Evolutionary conservation across 2,797 vertebrate species (phyloP).

Genomic region (Glyptemys insculpta): DNA sequence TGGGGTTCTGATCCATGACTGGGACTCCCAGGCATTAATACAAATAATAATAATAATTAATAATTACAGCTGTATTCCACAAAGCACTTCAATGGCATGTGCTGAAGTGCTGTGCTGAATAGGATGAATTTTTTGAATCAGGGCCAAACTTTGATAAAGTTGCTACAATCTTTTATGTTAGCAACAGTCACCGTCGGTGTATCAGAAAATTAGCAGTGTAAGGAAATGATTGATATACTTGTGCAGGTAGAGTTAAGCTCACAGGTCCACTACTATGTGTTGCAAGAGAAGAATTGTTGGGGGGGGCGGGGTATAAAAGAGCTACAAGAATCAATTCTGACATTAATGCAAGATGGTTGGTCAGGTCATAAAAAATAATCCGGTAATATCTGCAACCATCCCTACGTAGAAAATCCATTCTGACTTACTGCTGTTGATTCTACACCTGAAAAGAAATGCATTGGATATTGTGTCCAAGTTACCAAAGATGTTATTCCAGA

Average conservation of each 20-base stretch:
- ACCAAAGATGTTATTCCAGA: neutral
- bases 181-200: neutral
- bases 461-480: neutral
- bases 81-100: accelerated
- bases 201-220: neutral
- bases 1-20: neutral
- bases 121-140: accelerated
- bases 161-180: neutral
- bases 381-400: neutral
- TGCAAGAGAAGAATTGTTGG: neutral
- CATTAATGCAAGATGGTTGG: neutral
- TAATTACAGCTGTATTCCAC: neutral
- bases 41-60: neutral
- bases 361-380: neutral
- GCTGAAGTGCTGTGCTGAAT: neutral
- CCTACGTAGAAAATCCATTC: neutral
- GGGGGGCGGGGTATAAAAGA: neutral
- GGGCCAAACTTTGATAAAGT: neutral
- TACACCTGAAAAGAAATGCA: neutral
- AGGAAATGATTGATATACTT: neutral
- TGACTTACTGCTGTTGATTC: neutral
- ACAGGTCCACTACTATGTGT: accelerated
- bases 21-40: neutral
- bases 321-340: neutral
- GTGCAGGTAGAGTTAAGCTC: accelerated